A percentile compares a stretch with the other conserved stretches of the same genome.
Conservation (phyloP, 2,113 vertebrate species). For the Petromus typicus region DNA sequence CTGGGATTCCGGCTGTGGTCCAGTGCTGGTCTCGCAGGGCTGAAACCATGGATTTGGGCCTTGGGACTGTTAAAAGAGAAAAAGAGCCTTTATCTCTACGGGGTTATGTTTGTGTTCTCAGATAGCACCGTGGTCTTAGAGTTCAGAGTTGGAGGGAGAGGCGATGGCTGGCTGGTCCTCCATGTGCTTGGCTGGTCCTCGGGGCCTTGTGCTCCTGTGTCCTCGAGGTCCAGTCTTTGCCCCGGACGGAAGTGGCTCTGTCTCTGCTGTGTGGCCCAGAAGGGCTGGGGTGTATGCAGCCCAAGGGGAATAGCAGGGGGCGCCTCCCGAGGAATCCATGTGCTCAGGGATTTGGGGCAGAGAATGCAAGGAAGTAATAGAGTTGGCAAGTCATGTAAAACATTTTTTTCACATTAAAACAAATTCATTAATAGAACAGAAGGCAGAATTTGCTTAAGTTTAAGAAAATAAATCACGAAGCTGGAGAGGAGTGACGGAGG, state of each 20-base stretch:
- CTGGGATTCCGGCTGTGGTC: not conserved
- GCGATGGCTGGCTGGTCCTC: not conserved
- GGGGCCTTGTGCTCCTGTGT: accelerated
- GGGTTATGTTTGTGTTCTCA: accelerated
- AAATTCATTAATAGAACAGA: constrained; percentile 27
- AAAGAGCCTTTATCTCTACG: not conserved
- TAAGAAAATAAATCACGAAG: not conserved
- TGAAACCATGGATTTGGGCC: not conserved
- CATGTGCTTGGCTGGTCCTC: not conserved
- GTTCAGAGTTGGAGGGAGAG: accelerated
- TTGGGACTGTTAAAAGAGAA: not conserved
- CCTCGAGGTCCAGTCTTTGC: accelerated
- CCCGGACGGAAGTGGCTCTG: accelerated
- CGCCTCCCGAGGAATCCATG: not conserved
- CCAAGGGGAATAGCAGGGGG: not conserved
- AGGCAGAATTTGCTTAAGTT: constrained; percentile 34
- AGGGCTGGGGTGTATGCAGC: too few relatives aligned
- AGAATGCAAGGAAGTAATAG: not conserved
- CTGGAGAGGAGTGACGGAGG: not conserved
- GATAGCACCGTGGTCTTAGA: not conserved
- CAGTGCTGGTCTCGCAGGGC: not conserved
- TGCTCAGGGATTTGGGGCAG: not conserved
- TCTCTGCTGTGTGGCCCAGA: not conserved
- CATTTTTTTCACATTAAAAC: not conserved
- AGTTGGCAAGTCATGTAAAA: not conserved